phyloP scores from a whole-genome alignment of 2,888 invertebrate genomes.

The Cephus spinipes region DNA sequence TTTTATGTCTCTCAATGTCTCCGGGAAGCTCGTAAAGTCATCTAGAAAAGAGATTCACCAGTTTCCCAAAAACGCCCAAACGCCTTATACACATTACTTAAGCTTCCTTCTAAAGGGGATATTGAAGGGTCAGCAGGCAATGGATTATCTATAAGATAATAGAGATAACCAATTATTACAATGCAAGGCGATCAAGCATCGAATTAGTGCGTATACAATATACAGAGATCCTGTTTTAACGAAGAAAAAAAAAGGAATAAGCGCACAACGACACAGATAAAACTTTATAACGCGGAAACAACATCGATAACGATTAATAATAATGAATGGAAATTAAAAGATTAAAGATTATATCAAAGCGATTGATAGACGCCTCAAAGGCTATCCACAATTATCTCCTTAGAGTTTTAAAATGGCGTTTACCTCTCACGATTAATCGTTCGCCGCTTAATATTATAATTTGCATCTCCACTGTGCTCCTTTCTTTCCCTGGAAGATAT shows the following conservation, averaged over 20 bases:
- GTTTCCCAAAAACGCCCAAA: background rate
- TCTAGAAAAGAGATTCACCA: background rate
- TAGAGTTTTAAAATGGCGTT: background rate
- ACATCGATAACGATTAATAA: background rate
- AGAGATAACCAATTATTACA: background rate
- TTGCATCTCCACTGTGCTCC: background rate
- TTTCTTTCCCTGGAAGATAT: background rate
- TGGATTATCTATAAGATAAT: background rate
- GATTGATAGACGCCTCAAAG: background rate
- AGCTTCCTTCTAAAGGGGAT: background rate
- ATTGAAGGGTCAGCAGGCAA: background rate
- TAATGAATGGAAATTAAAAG: background rate
- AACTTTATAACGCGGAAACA: background rate
- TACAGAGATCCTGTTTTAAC: background rate
- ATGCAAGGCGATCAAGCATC: background rate
- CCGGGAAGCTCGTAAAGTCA: conserved; percentile 5
- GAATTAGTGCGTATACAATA: background rate
- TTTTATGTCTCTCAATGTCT: background rate
- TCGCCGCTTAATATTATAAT: background rate
- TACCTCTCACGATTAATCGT: background rate
- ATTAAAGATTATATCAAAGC: background rate
- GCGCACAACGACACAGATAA: background rate
- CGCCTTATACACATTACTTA: background rate
- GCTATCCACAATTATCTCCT: background rate
- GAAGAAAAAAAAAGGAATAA: background rate